phyloP scores from a whole-genome alignment of 2,888 invertebrate species.

The Auanema freiburgensis region DNA sequence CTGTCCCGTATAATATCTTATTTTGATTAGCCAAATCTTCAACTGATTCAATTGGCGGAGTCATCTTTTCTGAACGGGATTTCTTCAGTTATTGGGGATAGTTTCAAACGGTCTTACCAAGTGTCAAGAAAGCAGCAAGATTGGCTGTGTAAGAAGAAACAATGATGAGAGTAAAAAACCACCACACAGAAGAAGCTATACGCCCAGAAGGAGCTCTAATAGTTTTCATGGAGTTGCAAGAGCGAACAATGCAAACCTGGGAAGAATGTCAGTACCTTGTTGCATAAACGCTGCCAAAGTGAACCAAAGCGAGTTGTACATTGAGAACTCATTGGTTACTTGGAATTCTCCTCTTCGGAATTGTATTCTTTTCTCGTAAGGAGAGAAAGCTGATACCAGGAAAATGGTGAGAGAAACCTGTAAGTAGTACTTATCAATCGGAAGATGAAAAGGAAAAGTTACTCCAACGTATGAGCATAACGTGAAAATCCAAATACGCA shows the following conservation, averaged over 20 bases:
- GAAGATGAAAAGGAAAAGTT: too few species aligned
- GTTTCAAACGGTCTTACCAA: conserved; percentile 73
- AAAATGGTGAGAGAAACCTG: conserved; percentile 90
- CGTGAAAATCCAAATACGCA: conserved; percentile 85
- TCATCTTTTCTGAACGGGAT: conserved; percentile 71
- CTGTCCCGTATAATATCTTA: conserved; percentile 86
- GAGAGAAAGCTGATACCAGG: conserved; percentile 91
- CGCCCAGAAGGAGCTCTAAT: conserved; percentile 71
- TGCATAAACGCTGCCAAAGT: conserved; percentile 96
- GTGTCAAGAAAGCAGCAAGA: conserved; percentile 92
- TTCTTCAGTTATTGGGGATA: background rate
- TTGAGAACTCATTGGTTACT: conserved; percentile 81
- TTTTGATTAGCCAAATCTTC: conserved; percentile 87
- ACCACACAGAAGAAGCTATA: conserved; percentile 97
- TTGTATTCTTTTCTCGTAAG: conserved; percentile 84
- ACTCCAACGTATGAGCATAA: conserved; percentile 89
- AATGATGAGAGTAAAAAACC: conserved; percentile 97
- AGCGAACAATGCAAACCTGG: conserved; percentile 74
- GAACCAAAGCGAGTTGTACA: conserved; percentile 96
- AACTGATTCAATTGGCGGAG: conserved; percentile 87
- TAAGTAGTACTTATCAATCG: too few species aligned
- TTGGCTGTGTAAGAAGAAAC: conserved; percentile 81
- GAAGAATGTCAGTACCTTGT: conserved; percentile 94
- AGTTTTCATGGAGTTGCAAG: too few species aligned
- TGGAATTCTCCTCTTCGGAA: conserved; percentile 62